Percentiles rank a stretch among this genome's conserved stretches.
Conservation (phyloP, 2,888 invertebrate species). For the Agrotis puta region DNA sequence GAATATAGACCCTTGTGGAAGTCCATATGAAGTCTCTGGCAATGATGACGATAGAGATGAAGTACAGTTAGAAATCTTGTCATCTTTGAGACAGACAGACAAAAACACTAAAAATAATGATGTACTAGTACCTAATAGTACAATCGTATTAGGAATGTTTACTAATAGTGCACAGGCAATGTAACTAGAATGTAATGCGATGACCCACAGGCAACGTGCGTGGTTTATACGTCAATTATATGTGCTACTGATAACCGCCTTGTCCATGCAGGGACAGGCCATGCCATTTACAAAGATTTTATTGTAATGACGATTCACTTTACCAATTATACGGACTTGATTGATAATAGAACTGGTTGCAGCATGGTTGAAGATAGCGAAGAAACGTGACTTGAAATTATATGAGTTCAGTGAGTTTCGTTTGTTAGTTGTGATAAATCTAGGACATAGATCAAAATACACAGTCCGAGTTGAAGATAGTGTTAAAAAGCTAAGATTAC, state of each 20-base stretch:
- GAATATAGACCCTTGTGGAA: conserved; percentile 4
- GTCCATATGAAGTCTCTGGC: not conserved
- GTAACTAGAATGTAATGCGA: conserved; percentile 32
- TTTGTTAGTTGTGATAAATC: not conserved
- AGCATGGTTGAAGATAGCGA: not conserved
- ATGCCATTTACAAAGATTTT: conserved; percentile 50
- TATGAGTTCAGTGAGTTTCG: not conserved
- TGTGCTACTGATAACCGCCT: conserved; percentile 53
- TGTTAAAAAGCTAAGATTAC: conserved; percentile 10
- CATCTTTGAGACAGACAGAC: not conserved
- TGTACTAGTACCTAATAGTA: conserved; percentile 9
- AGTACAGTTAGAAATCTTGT: not conserved
- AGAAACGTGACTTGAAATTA: conserved; percentile 24
- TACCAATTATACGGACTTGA: conserved; percentile 17
- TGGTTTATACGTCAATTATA: conserved; percentile 56
- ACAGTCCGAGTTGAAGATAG: conserved; percentile 13
- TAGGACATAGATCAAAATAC: conserved; percentile 18
- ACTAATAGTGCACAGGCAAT: conserved; percentile 33
- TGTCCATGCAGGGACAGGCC: conserved; percentile 51
- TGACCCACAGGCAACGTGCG: conserved; percentile 46
- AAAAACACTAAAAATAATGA: conserved; percentile 4
- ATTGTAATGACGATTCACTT: conserved; percentile 35
- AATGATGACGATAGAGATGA: not conserved
- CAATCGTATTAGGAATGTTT: conserved; percentile 27
- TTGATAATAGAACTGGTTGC: conserved; percentile 3